These are phyloP conservation scores for Leptobrachium ailaonicum DNA, from an alignment of 2,113 vertebrate genomes.

Conservation along the genomic window DNA sequence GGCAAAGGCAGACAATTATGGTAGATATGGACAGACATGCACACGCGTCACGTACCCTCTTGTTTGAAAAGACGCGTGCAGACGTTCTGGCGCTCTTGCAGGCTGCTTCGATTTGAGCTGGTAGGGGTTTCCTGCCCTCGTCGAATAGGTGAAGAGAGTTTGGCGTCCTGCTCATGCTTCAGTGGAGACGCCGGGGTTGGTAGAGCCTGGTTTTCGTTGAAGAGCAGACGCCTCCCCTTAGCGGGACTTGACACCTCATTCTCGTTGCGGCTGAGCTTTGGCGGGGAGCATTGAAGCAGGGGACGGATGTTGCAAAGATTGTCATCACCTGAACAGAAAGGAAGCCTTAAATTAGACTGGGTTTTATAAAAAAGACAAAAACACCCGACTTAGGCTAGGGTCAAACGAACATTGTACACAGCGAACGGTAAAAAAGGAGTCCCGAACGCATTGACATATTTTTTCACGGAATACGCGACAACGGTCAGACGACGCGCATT, in stretches of 20 bases:
- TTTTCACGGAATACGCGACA: too few relatives aligned
- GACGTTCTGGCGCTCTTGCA: slow-evolving; percentile 25
- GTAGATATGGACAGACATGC: too few relatives aligned
- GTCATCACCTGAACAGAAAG: slow-evolving; percentile 74
- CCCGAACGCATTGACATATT: too few relatives aligned
- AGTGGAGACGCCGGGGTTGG: slow-evolving; percentile 49
- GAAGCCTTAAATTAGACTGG: too few relatives aligned
- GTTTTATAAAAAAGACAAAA: too few relatives aligned
- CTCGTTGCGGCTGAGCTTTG: slow-evolving; percentile 76
- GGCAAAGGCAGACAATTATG: too few relatives aligned
- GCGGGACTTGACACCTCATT: slow-evolving; percentile 60
- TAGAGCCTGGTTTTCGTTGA: slow-evolving; percentile 47
- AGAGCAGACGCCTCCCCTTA: slow-evolving; percentile 61
- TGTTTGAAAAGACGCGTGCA: slow-evolving; percentile 67
- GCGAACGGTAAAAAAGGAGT: too few relatives aligned
- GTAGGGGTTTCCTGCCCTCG: slow-evolving; percentile 59
- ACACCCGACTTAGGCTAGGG: too few relatives aligned
- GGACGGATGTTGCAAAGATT: slow-evolving; percentile 80
- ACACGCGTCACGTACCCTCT: slow-evolving; percentile 68
- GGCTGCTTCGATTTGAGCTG: slow-evolving; percentile 15
- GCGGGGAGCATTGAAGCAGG: slow-evolving; percentile 73
- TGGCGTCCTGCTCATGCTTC: slow-evolving; percentile 47
- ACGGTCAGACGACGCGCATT: too few relatives aligned
- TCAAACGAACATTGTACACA: too few relatives aligned
- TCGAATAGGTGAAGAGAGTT: fast-evolving